Evolutionary conservation across 2,888 invertebrate genomes (phyloP).

Genomic region (Parthenolecanium corni): DNA sequence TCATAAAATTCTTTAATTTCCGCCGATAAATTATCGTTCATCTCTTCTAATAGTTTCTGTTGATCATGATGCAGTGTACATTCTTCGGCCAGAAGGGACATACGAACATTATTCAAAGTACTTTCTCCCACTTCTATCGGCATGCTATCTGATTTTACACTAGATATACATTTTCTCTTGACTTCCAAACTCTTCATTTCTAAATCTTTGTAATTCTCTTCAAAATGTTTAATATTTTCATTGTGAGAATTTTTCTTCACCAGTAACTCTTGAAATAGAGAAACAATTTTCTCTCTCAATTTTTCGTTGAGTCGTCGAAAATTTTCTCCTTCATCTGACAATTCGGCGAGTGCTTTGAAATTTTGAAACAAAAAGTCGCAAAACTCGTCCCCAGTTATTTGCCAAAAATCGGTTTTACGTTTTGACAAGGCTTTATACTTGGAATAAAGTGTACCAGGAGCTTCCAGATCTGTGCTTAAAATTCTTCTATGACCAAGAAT

Average conservation of each 20-base stretch:
- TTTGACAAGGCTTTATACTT: neutral
- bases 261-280: neutral
- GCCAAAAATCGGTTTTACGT: neutral
- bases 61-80: conserved; percentile 8
- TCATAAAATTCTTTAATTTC: neutral
- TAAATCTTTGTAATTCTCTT: neutral
- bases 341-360: neutral
- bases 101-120: conserved; percentile 3
- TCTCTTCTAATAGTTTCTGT: conserved; percentile 10
- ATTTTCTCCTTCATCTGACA: conserved; percentile 12
- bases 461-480: neutral
- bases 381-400: neutral
- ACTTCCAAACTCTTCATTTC: neutral
- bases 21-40: neutral
- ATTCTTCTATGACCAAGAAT: neutral
- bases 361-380: neutral
- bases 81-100: conserved; percentile 15
- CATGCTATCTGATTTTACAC: neutral
- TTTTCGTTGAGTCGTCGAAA: conserved; percentile 4
- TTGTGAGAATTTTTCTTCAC: neutral
- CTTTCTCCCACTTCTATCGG: neutral
- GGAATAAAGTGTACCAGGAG: neutral
- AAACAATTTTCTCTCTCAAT: conserved; percentile 1
- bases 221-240: neutral
- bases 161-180: neutral